Percentiles rank a stretch among this genome's conserved stretches.
Evolutionary conservation across 2,113 vertebrate species (phyloP).

Genomic region (Psittacara wagleri): DNA sequence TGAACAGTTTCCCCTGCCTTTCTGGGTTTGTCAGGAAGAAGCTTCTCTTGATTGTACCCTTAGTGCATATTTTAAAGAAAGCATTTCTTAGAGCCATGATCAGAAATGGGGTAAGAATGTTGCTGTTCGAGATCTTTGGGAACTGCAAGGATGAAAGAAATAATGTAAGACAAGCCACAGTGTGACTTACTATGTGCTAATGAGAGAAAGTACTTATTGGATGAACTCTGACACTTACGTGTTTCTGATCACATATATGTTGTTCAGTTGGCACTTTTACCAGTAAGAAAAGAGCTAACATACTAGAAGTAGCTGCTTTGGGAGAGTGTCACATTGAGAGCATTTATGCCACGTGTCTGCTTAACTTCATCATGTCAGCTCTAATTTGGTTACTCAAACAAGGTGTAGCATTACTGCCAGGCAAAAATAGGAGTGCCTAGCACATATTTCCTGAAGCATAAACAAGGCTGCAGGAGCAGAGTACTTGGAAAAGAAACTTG

Average conservation of each 20-base stretch:
- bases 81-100: background rate
- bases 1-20: background rate
- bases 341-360: background rate
- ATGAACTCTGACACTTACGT: background rate
- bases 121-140: background rate
- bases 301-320: background rate
- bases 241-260: accelerated
- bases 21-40: background rate
- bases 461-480: background rate
- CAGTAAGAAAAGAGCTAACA: background rate
- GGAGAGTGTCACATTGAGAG: background rate
- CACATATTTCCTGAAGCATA: background rate
- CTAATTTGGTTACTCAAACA: background rate
- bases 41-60: background rate
- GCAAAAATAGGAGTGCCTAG: background rate
- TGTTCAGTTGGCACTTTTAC: background rate
- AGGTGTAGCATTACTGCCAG: background rate
- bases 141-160: background rate
- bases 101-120: background rate
- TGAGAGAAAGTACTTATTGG: background rate
- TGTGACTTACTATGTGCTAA: background rate
- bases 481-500: background rate
- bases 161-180: background rate
- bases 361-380: background rate
- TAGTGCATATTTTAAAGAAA: background rate